Base-by-base conservation (phyloP, 2,888 invertebrate species). In the Rhaphigaster nebulosa region DNA sequence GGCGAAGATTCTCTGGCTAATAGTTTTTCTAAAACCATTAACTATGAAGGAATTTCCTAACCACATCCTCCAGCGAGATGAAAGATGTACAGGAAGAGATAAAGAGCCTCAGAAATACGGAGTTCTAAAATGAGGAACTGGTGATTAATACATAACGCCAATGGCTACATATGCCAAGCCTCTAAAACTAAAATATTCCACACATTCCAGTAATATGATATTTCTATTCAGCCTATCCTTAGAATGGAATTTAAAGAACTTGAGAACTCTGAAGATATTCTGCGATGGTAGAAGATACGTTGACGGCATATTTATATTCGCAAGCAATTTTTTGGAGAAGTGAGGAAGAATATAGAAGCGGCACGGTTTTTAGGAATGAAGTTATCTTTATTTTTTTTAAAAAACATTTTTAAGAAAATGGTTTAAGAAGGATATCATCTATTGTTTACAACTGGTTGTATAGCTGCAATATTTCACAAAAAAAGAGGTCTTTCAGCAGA, bases 101-200 rank as follows among this genome's bases (percentile, higher is more conserved):
- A 84, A 26, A 45, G n/a, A 50, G 50, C 26, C n/a, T 84, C 20
- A 50, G 70, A 12, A 29, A 29, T 12, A 65, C n/a, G 65, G 20
- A 76, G 38, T 76, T 38, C 70, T 38, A 1, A 76, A 76, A 8
- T 6, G 70, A 38, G 70, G 38, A 23, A 38, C 29, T 15, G 29
- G 38, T 38, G 70, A 76, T 76, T 76, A 76, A 76, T 38, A 76
- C 70, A 76, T 76, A 76, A 76, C 20, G 38, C 70, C 70, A 38
- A 38, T 38, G 23, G 4, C 18, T 76, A 76, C 5, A 76, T 76
- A 38, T 38, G 20, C 20, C 70, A 38, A 76, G 70, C 20, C 70
- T 20, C 38, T 76, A 38, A 76, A 76, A 76, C 34, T 76, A 20
- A 76, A 76, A 76, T 76, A 76, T 38, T 76, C 70, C 70, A 38